Conservation (phyloP, 2,888 invertebrate genomes). For the Pardosa pseudoannulata region DNA sequence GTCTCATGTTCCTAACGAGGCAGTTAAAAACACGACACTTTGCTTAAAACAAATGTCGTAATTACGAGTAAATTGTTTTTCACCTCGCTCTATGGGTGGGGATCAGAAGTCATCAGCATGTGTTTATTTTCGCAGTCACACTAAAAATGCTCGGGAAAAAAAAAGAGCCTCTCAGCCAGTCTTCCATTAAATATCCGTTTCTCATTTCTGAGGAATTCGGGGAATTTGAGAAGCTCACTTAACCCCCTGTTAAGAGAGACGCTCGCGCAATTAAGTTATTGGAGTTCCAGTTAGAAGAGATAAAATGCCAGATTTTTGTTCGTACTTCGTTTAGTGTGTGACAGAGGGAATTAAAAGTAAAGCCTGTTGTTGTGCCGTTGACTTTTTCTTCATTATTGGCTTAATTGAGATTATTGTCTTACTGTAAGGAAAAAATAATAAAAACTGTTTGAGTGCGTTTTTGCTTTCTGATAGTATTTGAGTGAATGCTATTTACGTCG, state of each 20-base stretch:
- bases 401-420: too few species aligned
- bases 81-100: slow-evolving; percentile 31
- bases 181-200: not conserved
- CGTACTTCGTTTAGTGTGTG: not conserved
- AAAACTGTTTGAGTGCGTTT: too few species aligned
- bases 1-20: slow-evolving; percentile 45
- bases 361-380: too few species aligned
- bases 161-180: not conserved
- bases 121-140: slow-evolving; percentile 27
- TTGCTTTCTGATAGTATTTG: too few species aligned
- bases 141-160: slow-evolving; percentile 17
- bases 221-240: slow-evolving; percentile 23
- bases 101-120: slow-evolving; percentile 10
- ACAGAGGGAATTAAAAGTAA: too few species aligned
- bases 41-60: slow-evolving; percentile 42
- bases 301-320: not conserved
- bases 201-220: slow-evolving; percentile 24
- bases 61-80: slow-evolving; percentile 59
- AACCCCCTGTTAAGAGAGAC: not conserved
- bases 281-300: not conserved
- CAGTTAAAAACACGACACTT: slow-evolving; percentile 35
- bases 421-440: too few species aligned
- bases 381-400: too few species aligned
- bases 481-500: too few species aligned
- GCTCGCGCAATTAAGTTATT: not conserved